Base-by-base conservation (phyloP, 2,888 invertebrate genomes). In the Chrysopilus asiliformis region DNA sequence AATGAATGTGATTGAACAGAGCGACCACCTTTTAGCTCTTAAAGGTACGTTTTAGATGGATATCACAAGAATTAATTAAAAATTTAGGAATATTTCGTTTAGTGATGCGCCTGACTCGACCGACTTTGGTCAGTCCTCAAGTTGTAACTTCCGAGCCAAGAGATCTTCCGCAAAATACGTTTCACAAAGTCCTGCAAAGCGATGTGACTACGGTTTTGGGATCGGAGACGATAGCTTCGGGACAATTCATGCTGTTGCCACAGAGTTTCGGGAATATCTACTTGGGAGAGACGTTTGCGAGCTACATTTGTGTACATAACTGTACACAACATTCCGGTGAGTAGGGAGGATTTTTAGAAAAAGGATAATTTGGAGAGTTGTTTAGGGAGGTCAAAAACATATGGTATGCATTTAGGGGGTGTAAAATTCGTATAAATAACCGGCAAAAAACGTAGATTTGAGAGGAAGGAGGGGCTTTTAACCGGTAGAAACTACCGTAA, bases 241-340 rank as follows among this genome's bases (percentile, higher is more conserved):
- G 93, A 2, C 87, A 93, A 53, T 86, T 93, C 57, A 69, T 97
- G 52, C 69, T 94, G 38, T 66, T 97, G 34, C 97, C 97, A 10
- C 95, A 95, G 67, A 91, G 87, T 59, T 95, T 97, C 65, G 95
- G 95, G 4, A 95, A 91, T 58, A 94, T 98, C 50, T 97, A 95
- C 60, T 68, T 98, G 30, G 98, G 94, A 13, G 97, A 98, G 70
- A 95, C 93, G 10, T 97, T 98, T 66, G 87, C 95, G 2, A 93
- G 95, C 58, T 95, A 94, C 57, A 81, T 98, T 41, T 93, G 91
- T 65, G 87, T 97, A 36, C 91, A 94, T 56, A 97, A 97, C 68
- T 91, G 94, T 61, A 90, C 91, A 31, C 74, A 75, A 43, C 81
- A 86, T 58, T 65, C 75, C 10, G 90, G n/a, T n/a, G n/a, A n/a